A percentile compares a stretch with the other conserved stretches of the same genome.
Conservation (phyloP, 2,888 invertebrate species). For the Timema cristinae region DNA sequence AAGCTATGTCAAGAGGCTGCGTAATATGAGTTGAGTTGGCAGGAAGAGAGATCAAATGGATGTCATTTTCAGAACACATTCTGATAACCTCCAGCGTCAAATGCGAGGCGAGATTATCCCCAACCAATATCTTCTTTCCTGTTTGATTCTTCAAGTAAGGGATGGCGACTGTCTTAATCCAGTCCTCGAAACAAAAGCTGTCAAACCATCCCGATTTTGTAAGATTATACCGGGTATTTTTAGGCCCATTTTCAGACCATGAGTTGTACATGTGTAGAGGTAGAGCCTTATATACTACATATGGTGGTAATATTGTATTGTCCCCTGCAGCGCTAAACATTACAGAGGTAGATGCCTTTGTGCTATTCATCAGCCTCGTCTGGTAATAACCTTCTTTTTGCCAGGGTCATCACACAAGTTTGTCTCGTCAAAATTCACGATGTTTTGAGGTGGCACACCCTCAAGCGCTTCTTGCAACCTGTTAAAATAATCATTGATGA, state of each 20-base stretch:
- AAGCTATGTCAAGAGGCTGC: background rate
- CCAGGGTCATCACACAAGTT: conserved; percentile 13
- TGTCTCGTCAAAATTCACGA: conserved; percentile 17
- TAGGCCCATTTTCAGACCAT: conserved; percentile 13
- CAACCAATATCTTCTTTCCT: background rate
- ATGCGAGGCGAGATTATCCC: conserved; percentile 5
- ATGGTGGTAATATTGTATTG: conserved; percentile 9
- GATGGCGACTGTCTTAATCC: background rate
- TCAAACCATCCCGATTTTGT: conserved; percentile 13
- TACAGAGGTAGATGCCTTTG: conserved; percentile 12
- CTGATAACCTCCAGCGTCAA: conserved; percentile 4
- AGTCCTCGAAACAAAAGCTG: conserved; percentile 7
- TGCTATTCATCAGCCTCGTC: conserved; percentile 11
- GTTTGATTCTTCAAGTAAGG: conserved; percentile 12
- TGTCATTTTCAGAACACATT: conserved; percentile 1
- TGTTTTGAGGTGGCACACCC: conserved; percentile 13
- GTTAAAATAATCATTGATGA: conserved; percentile 14
- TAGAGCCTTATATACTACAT: conserved; percentile 9
- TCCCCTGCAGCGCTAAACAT: conserved; percentile 5
- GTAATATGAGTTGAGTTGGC: background rate
- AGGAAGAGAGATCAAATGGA: conserved; percentile 9
- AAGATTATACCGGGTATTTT: background rate
- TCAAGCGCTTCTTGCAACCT: background rate
- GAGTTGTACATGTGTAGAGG: conserved; percentile 6
- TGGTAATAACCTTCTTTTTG: conserved; percentile 14